A percentile compares a stretch with the other conserved stretches of the same genome.
Conservation (phyloP, 2,888 invertebrate species). For the Calameuta idolon region DNA sequence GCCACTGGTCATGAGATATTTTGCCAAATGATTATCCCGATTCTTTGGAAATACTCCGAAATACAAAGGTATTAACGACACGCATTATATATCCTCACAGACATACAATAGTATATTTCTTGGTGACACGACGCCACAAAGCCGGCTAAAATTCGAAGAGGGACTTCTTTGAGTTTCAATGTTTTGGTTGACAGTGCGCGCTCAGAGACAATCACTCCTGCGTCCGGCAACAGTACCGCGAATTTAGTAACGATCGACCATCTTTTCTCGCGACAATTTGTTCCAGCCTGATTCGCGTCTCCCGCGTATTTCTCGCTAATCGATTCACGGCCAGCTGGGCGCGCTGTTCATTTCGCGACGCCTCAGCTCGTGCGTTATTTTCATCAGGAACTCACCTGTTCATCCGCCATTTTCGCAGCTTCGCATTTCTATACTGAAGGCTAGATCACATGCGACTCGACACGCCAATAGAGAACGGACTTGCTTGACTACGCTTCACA, state of each 20-base stretch:
- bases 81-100: neutral
- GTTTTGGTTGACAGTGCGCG: constrained; percentile 33
- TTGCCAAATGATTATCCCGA: neutral
- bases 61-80: neutral
- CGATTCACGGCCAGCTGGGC: neutral
- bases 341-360: constrained; percentile 10
- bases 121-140: neutral
- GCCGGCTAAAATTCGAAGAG: neutral
- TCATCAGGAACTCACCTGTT: constrained; percentile 76
- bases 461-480: constrained; percentile 16
- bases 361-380: constrained; percentile 49
- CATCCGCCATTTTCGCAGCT: constrained; percentile 79
- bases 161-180: neutral
- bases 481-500: neutral
- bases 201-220: constrained; percentile 31
- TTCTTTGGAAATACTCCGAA: neutral
- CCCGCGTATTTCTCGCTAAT: neutral
- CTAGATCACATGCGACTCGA: constrained; percentile 30
- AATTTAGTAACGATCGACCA: neutral
- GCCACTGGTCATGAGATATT: neutral
- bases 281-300: neutral
- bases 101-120: neutral
- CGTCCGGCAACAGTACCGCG: constrained; percentile 34
- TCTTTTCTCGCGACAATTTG: neutral
- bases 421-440: constrained; percentile 61